These are phyloP conservation scores for Setophaga kirtlandii DNA, from an alignment of 2,113 vertebrate genomes.

Conservation along the genomic window DNA sequence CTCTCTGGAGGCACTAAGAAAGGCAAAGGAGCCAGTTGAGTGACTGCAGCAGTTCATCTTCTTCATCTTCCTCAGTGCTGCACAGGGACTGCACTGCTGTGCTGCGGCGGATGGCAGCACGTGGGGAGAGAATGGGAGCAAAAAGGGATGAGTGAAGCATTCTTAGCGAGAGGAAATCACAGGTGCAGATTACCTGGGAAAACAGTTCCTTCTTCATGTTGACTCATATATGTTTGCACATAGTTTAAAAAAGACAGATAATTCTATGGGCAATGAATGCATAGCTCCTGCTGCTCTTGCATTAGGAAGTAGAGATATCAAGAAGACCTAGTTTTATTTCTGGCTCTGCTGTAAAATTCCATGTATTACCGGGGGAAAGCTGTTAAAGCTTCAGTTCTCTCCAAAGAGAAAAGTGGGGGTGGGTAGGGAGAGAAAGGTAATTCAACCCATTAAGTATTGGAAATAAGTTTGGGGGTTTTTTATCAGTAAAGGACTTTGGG, in stretches of 20 bases:
- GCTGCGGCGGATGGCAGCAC: fast-evolving
- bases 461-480: neutral
- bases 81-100: neutral
- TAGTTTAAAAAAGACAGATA: neutral
- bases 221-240: neutral
- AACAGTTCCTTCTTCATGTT: neutral
- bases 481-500: neutral
- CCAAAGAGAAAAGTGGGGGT: neutral
- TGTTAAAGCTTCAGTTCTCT: neutral
- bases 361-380: neutral
- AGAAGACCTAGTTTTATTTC: neutral
- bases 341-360: neutral
- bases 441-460: neutral
- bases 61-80: neutral
- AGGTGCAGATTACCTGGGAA: neutral
- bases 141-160: neutral
- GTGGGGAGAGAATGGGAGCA: neutral
- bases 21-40: neutral
- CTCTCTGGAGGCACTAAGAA: neutral
- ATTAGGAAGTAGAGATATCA: neutral
- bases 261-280: neutral
- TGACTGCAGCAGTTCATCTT: neutral
- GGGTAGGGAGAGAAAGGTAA: neutral
- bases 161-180: neutral
- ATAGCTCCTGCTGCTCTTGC: neutral